A percentile compares a stretch with the other conserved stretches of the same genome.
phyloP scores from a whole-genome alignment of 2,888 invertebrate species.

The Eristalis intricaria region DNA sequence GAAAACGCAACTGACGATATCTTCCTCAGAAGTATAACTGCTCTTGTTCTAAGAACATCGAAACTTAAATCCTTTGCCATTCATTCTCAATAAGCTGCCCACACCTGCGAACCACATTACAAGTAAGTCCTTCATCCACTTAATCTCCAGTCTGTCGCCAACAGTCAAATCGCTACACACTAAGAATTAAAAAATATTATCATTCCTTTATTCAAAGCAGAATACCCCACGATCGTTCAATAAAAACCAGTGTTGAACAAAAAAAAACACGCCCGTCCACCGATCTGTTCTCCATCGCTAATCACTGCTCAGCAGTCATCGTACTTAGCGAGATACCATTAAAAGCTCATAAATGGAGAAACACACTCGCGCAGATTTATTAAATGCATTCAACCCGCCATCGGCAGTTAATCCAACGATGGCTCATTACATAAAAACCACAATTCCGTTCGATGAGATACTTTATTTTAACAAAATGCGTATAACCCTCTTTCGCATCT shows the following conservation, averaged over 20 bases:
- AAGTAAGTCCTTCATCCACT: too few species aligned
- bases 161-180: too few species aligned
- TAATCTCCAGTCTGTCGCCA: too few species aligned
- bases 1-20: too few species aligned
- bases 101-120: too few species aligned
- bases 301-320: neutral
- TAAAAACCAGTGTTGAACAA: neutral
- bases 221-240: too few species aligned
- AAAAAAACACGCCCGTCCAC: neutral
- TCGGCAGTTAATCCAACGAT: neutral
- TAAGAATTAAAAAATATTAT: too few species aligned
- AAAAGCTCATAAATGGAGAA: neutral
- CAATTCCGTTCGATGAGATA: conserved; percentile 53
- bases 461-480: conserved; percentile 50
- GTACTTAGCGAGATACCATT: neutral
- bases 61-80: too few species aligned
- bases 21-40: too few species aligned
- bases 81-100: too few species aligned
- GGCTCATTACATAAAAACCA: conserved; percentile 28
- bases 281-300: neutral
- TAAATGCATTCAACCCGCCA: neutral
- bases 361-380: neutral
- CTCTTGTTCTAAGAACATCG: too few species aligned
- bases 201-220: too few species aligned
- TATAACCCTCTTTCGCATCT: conserved; percentile 59